These are phyloP conservation scores for Laothoe populi DNA, from an alignment of 2,888 invertebrate species.

Conservation along the genomic window DNA sequence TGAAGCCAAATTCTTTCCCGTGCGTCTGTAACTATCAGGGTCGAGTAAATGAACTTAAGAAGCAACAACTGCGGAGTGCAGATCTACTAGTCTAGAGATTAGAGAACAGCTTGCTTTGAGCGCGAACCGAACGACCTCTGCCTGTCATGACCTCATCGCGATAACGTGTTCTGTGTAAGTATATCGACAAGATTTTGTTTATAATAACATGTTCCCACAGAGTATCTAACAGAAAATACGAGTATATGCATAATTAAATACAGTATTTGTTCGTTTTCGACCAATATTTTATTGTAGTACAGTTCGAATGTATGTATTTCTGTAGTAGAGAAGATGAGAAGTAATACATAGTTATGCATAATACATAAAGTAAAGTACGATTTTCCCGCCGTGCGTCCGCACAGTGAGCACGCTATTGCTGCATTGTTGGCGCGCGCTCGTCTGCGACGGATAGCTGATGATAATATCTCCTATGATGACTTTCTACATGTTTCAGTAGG, in stretches of 20 bases:
- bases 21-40: constrained; percentile 47
- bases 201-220: constrained; percentile 29
- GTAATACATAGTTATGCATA: constrained; percentile 53
- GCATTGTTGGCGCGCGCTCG: constrained; percentile 66
- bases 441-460: constrained; percentile 61
- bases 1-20: constrained; percentile 32
- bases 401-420: constrained; percentile 55
- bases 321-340: constrained; percentile 24
- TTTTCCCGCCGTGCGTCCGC: constrained; percentile 59
- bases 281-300: not conserved
- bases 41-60: constrained; percentile 41
- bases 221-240: constrained; percentile 16
- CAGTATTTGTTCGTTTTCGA: not conserved
- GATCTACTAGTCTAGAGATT: constrained; percentile 32
- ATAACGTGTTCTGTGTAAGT: constrained; percentile 55
- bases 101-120: constrained; percentile 34
- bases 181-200: constrained; percentile 43
- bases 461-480: constrained; percentile 64
- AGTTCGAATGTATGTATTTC: not conserved
- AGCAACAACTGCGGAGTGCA: constrained; percentile 30
- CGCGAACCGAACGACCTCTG: constrained; percentile 57
- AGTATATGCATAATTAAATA: constrained; percentile 1
- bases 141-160: constrained; percentile 61
- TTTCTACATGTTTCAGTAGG: constrained; percentile 54
- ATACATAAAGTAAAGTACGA: constrained; percentile 66